A percentile compares a stretch with the other conserved stretches of the same genome.
Evolutionary conservation across 2,888 invertebrate species (phyloP).

Genomic region (Sesamia inferens): DNA sequence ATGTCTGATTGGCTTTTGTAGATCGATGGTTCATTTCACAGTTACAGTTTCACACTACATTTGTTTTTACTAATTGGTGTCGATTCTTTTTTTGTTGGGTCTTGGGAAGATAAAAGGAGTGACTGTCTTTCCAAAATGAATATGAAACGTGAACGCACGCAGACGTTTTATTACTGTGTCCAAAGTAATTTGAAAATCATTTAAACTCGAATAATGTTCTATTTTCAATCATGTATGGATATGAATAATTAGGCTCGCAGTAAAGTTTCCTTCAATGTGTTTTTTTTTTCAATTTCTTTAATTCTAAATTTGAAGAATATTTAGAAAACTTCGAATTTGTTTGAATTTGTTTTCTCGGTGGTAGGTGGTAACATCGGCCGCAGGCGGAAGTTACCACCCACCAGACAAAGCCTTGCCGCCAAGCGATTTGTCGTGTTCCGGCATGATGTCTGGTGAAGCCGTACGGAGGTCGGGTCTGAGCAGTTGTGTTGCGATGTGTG

Average conservation of each 20-base stretch:
- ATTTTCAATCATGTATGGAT: neutral
- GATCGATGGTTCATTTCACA: conserved; percentile 48
- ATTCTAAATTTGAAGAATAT: no score
- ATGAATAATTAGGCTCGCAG: neutral
- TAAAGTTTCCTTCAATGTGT: neutral
- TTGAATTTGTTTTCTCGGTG: no score
- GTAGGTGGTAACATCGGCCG: no score
- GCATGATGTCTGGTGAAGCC: no score
- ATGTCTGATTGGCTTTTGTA: conserved; percentile 43
- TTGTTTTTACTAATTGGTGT: conserved; percentile 37
- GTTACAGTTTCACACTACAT: conserved; percentile 47
- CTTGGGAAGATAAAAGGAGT: neutral
- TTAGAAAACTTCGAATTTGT: no score
- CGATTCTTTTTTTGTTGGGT: neutral
- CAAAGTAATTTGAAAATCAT: neutral
- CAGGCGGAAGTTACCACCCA: no score
- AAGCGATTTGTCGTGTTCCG: no score
- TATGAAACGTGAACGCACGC: neutral
- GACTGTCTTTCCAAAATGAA: neutral
- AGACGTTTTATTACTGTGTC: neutral
- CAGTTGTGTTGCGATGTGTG: no score
- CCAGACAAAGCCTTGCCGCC: no score
- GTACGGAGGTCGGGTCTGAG: no score
- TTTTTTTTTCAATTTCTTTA: no score
- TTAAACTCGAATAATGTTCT: neutral